Evolutionary conservation across 2,113 vertebrate species (phyloP).

Genomic region (Megaceryle maxima): DNA sequence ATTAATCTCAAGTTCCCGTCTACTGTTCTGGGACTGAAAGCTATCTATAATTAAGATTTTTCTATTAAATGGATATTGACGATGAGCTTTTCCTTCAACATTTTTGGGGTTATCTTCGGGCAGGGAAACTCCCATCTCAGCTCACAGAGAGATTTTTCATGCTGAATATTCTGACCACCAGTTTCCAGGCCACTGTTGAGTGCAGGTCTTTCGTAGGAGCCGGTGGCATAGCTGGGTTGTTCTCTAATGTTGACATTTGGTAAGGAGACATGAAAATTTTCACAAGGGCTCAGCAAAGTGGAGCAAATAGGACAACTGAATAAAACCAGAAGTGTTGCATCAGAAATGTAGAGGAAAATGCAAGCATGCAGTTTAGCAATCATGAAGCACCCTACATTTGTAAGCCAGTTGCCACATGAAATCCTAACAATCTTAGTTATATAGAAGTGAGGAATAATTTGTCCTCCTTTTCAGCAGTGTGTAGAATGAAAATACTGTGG

Average conservation of each 20-base stretch:
- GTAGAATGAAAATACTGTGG: neutral
- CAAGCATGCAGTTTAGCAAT: rapidly evolving
- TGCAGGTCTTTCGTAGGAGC: neutral
- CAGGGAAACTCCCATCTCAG: neutral
- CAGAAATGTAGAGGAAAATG: neutral
- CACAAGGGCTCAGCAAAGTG: neutral
- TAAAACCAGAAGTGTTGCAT: neutral
- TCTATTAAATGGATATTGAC: slow-evolving; percentile 54
- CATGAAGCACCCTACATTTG: neutral
- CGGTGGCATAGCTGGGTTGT: neutral
- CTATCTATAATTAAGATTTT: slow-evolving; percentile 71
- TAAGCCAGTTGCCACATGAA: neutral
- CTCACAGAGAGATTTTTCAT: neutral
- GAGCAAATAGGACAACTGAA: neutral
- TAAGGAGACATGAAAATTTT: neutral
- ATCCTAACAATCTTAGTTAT: neutral
- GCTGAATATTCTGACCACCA: neutral
- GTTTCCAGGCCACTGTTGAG: neutral
- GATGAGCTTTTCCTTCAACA: neutral
- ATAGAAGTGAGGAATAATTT: slow-evolving; percentile 2
- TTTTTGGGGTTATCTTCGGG: slow-evolving; percentile 35
- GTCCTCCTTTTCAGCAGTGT: neutral
- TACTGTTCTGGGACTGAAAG: slow-evolving; percentile 65
- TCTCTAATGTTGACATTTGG: neutral
- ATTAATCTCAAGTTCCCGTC: slow-evolving; percentile 60